Evolutionary conservation across 2,113 vertebrate genomes (phyloP).

Genomic region (Hyperoodon ampullatus): DNA sequence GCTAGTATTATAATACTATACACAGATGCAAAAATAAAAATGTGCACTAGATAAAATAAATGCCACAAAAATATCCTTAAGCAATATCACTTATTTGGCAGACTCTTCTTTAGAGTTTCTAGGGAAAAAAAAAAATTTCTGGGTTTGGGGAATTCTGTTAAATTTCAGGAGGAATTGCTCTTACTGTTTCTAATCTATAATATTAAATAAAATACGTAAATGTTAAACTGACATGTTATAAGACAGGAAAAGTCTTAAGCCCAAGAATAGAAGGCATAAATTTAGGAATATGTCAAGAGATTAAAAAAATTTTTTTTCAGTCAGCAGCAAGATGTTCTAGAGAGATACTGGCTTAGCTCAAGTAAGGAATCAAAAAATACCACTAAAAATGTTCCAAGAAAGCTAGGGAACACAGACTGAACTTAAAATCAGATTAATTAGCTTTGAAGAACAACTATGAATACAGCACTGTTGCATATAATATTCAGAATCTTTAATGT

Average conservation of each 20-base stretch:
- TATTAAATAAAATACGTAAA: not conserved
- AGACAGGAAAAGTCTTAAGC: not conserved
- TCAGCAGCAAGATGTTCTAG: not conserved
- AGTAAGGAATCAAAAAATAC: not conserved
- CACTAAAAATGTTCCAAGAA: not conserved
- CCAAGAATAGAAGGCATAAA: not conserved
- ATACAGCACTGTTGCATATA: not conserved
- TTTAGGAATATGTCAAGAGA: not conserved
- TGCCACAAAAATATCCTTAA: not conserved
- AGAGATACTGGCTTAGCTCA: not conserved
- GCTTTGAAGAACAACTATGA: not conserved
- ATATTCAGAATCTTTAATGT: not conserved
- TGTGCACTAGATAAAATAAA: not conserved
- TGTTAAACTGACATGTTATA: not conserved
- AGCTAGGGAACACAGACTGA: not conserved
- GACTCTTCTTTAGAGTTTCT: not conserved
- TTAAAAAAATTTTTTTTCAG: not conserved
- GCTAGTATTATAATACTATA: not conserved
- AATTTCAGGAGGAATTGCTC: constrained; percentile 13
- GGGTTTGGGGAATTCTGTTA: not conserved
- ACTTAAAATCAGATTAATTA: not conserved
- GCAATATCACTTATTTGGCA: not conserved
- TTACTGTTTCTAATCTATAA: not conserved
- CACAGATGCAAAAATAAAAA: not conserved
- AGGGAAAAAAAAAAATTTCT: not conserved